A percentile compares a stretch with the other conserved stretches of the same genome.
Evolutionary conservation across 2,797 vertebrate species (phyloP).

Genomic region (Rhinichthys osculus): DNA sequence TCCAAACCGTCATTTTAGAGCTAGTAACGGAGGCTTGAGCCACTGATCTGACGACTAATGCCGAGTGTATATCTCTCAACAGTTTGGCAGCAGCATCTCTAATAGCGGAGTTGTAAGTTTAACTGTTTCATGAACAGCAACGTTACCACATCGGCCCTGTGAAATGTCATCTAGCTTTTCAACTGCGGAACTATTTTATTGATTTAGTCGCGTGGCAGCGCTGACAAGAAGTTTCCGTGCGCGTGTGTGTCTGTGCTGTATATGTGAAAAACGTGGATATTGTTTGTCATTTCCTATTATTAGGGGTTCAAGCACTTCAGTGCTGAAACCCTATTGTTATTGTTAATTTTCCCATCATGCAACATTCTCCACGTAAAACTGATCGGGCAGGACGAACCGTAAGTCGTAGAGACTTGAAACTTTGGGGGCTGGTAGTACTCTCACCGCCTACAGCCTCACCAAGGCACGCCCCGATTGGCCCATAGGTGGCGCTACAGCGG

Average conservation of each 20-base stretch:
- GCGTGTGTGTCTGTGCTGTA: background rate
- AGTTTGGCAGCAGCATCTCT: background rate
- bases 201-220: background rate
- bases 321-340: too few species aligned
- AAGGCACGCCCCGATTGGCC: too few species aligned
- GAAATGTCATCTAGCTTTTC: background rate
- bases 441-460: too few species aligned
- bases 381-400: too few species aligned
- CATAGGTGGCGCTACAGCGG: too few species aligned
- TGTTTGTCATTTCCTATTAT: background rate
- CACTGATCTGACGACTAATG: background rate
- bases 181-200: background rate
- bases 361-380: too few species aligned
- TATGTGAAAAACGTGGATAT: background rate
- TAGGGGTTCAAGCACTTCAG: too few species aligned
- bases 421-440: too few species aligned
- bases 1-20: background rate
- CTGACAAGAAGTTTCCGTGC: background rate
- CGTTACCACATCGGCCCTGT: background rate
- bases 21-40: background rate
- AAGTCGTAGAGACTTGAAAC: too few species aligned
- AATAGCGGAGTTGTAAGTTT: background rate
- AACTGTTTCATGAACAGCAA: background rate
- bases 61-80: background rate
- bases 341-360: too few species aligned